Evolutionary conservation across 2,113 vertebrate genomes (phyloP).

Genomic region (Acanthochromis polyacanthus): DNA sequence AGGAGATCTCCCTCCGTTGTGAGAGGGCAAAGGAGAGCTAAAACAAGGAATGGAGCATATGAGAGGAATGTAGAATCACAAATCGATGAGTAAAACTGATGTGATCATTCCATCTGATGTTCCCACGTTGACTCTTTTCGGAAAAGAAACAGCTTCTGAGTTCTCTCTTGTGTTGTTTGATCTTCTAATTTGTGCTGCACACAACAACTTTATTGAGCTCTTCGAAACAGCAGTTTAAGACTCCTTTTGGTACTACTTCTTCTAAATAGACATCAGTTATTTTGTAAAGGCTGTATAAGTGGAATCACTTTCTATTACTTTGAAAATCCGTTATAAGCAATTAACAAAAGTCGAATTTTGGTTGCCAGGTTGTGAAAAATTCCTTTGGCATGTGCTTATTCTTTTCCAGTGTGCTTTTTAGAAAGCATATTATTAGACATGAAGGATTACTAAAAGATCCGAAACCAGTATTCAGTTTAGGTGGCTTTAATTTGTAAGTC

Average conservation of each 20-base stretch:
- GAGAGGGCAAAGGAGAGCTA: conserved; percentile 40
- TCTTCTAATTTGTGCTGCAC: conserved; percentile 7
- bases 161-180: conserved; percentile 8
- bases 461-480: too few species aligned
- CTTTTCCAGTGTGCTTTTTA: neutral
- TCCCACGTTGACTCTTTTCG: conserved; percentile 1
- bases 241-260: neutral
- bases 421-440: too few species aligned
- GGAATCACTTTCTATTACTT: neutral
- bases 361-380: neutral
- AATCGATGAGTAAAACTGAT: conserved; percentile 11
- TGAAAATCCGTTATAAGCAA: neutral
- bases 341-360: neutral
- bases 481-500: too few species aligned
- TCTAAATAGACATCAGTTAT: neutral
- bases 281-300: neutral
- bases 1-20: conserved; percentile 20
- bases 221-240: neutral
- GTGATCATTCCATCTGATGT: neutral
- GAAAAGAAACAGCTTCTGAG: neutral
- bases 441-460: too few species aligned
- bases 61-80: conserved; percentile 1
- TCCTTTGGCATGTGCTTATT: neutral
- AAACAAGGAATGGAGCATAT: neutral
- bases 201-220: neutral